Conservation (phyloP, 1,140 invertebrate species). For the Drosophila lowei region DNA sequence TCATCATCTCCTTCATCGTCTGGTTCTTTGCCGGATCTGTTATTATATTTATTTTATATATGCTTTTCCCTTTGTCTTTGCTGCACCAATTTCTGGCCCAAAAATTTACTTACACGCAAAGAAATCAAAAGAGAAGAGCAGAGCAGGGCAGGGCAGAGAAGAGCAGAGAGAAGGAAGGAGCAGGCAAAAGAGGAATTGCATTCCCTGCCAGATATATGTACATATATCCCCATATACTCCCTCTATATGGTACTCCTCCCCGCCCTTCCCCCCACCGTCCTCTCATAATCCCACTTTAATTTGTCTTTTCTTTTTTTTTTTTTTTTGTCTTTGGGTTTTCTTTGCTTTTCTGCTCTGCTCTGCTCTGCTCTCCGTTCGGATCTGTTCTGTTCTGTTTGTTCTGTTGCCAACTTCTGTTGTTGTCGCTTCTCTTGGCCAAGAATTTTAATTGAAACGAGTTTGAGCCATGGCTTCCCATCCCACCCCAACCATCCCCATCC, state of each 20-base stretch:
- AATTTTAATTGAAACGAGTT: slow-evolving; percentile 80
- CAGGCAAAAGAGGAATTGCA: slow-evolving; percentile 21
- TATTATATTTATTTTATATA: slow-evolving; percentile 74
- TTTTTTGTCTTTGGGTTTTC: slow-evolving; percentile 27
- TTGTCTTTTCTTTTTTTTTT: slow-evolving; percentile 58
- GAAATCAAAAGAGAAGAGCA: background rate
- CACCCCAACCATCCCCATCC: slow-evolving; percentile 5
- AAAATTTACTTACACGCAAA: slow-evolving; percentile 69
- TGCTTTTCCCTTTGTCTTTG: slow-evolving; percentile 74
- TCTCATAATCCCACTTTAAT: slow-evolving; percentile 77
- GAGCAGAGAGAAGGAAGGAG: slow-evolving; percentile 1
- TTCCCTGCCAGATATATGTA: slow-evolving; percentile 42
- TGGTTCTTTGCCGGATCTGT: slow-evolving; percentile 58
- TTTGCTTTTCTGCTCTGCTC: slow-evolving; percentile 36
- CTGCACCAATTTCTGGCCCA: slow-evolving; percentile 72
- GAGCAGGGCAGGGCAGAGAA: no score
- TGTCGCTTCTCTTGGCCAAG: slow-evolving; percentile 56
- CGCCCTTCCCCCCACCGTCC: slow-evolving; percentile 27
- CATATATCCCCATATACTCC: background rate
- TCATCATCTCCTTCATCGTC: no score
- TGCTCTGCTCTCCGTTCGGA: background rate
- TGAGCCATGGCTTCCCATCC: slow-evolving; percentile 37
- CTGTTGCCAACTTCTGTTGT: slow-evolving; percentile 45
- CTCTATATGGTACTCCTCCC: background rate
- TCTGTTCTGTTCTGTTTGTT: slow-evolving; percentile 48